Evolutionary conservation across 2,797 vertebrate genomes (phyloP), one percentile per base, ranked within the genome.

Genomic region (Menidia menidia): DNA sequence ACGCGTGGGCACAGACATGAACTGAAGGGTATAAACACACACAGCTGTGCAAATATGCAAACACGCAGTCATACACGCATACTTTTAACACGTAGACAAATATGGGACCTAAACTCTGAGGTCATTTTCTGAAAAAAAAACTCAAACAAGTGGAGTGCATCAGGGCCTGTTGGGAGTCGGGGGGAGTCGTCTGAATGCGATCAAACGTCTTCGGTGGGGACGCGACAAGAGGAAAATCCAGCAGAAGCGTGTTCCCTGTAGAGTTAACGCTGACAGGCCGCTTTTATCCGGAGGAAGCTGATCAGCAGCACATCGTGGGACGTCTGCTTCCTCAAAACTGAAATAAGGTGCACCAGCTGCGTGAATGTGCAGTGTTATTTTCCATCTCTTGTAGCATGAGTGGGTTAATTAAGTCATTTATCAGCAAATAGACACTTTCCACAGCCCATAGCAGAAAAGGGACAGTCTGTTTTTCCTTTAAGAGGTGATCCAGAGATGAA

Each of bases 81-180:
- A 33, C 15, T 25, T 30, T n/a, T 45, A 61, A 52, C 42, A 48
- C 45, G 41, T 61, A 47, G 43, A 64, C 19, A 54, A 73, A 52
- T 64, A 53, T 13, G 33, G 51, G 61, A 77, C 78, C 71, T 63
- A 64, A 64, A 75, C 54, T 73, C 64, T 12, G 19, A 71, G 63
- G 53, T 78, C 11, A 81, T 71, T 55, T 62, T 82, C 71, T 83
- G 71, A 88, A 78, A 90, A 76, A 88, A 78, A 90, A 76, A 88
- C 87, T 64, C 48, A 33, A 80, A 80, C 62, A 73, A 77, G 70
- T 64, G 73, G 68, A 84, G 84, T 72, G 79, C 77, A 66, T 77
- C 68, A 71, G 56, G 82, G 74, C 56, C 67, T 77, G 69, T 60
- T 18, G 65, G 68, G 69, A 79, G 60, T 75, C 74, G 60, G 64